Base-by-base conservation (phyloP, 2,888 invertebrate species). In the Leptopterna dolabrata region DNA sequence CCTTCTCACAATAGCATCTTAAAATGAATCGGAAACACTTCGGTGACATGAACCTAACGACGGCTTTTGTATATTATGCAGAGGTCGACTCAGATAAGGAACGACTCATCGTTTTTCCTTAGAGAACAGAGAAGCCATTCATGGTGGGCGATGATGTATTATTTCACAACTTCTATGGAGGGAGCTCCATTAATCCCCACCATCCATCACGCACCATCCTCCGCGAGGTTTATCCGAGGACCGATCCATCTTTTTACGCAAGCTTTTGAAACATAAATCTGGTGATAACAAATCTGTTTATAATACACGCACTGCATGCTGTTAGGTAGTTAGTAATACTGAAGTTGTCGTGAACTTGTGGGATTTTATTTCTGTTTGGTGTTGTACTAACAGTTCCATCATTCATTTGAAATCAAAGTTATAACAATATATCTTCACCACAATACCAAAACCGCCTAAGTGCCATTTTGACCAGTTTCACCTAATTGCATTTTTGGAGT, bases 141-240 rank as follows among this genome's bases (percentile, higher is more conserved):
- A 36, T 41, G 73, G 19, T 73, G 27, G 71, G 73, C 41, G 73
- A 73, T 73, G 73, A 73, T 73, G 73, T 73, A 73, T 73, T 73
- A 73, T 73, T 73, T 73, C 73, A 73, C 73, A 73, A 73, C 73
- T 73, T 73, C 36, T 30, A 73, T 73, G 73, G 73, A n/a, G 73
- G n/a, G 36, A 24, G 19, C 36, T 41, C 73, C 73, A 73, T 73
- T 73, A 73, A 73, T 73, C 73, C 41, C 30, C 36, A 73, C 73
- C 73, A 73, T 73, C 73, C 73, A 73, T 73, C 73, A 73, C 73
- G 41, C 4, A 13, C 16, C 29, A 29, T 36, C 29, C 73, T 29
- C 29, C 73, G 29, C n/a, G n/a, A 13, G 13, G 30, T 14, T 73
- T 41, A 16, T 29, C 19, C 73, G 19, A 4, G 19, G 63, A 7